A percentile compares a stretch with the other conserved stretches of the same genome.
These are phyloP conservation scores for Drosophila pseudoobscura DNA, from an alignment of 1,140 invertebrate genomes.

Conservation along the genomic window DNA sequence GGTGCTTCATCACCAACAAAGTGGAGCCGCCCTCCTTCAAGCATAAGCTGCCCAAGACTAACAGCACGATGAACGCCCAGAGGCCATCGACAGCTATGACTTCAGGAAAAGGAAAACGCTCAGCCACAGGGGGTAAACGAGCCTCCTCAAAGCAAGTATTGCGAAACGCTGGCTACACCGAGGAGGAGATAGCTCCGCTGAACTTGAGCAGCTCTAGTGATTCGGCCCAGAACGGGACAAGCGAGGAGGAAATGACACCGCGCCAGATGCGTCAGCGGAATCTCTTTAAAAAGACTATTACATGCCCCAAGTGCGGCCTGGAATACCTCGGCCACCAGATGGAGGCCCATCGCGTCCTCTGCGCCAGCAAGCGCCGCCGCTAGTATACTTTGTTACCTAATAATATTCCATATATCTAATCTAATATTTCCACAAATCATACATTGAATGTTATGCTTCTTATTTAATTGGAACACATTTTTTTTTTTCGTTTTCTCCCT, in stretches of 20 bases:
- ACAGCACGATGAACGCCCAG: background rate
- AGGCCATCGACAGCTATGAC: background rate
- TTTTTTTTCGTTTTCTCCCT: conserved; percentile 7
- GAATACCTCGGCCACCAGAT: conserved; percentile 51
- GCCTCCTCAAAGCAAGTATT: conserved; percentile 27
- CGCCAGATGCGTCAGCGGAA: conserved; percentile 49
- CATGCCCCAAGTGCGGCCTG: conserved; percentile 87
- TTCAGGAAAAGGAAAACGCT: background rate
- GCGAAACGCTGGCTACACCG: conserved; percentile 52
- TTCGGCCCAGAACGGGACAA: conserved; percentile 16
- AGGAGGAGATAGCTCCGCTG: conserved; percentile 38
- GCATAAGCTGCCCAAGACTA: background rate
- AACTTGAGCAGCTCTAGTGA: conserved; percentile 49
- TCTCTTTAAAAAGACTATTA: conserved; percentile 48
- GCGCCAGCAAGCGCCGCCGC: conserved; percentile 1
- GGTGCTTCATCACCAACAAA: conserved; percentile 64
- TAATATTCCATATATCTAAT: background rate
- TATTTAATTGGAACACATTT: background rate
- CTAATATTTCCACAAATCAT: background rate
- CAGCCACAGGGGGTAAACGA: conserved; percentile 9
- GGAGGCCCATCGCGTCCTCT: conserved; percentile 44
- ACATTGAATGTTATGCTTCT: no score
- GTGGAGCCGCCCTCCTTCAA: conserved; percentile 49
- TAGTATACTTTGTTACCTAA: no score
- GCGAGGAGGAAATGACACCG: conserved; percentile 36